Evolutionary conservation across 2,113 vertebrate species (phyloP), one percentile per base, ranked within the genome.

Genomic region (Oncorhynchus masou): DNA sequence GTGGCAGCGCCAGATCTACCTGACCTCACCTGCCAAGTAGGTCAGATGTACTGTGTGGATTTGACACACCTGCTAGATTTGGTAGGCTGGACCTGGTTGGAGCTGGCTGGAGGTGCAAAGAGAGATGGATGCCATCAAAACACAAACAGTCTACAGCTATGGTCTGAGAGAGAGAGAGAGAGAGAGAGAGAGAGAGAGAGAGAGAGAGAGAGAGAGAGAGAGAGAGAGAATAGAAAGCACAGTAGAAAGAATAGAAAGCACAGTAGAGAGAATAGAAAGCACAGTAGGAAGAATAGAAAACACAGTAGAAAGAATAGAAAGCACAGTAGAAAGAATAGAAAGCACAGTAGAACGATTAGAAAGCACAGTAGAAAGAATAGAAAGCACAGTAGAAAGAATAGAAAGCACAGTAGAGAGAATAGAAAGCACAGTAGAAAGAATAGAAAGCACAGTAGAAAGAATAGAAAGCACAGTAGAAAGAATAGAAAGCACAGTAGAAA

Each of bases 51-150:
- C 70, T 82, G 79, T 83, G 79, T 81, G 78, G 81, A 90, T 91
- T 88, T 87, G 81, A 90, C 84, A 88, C 89, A 88, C 83, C 87
- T 89, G 90, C 79, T 88, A 89, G 78, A 84, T 88, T 88, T 87
- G 85, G 85, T 85, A 86, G 80, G 66, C 25, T 70, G 76, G 77
- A 86, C 83, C 82, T 78, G 84, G 71, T 83, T 80, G 74, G 60
- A 59, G 84, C 77, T 83, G 81, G 85, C 80, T 85, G 64, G 76
- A 66, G 69, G 79, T 81, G 73, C 64, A 31, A 75, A 77, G 34
- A 39, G 34, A 39, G 69, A 77, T 1, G 64, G 24, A n/a, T 60
- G 59, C 59, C 59, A 22, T 22, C 59, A 22, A 22, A 60, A 60
- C 59, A 60, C 0, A 16, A 51, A 51, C 49, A 4, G 3, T 51